A percentile compares a stretch with the other conserved stretches of the same genome.
Conservation (phyloP, 2,113 vertebrate genomes). For the Eidolon helvum region DNA sequence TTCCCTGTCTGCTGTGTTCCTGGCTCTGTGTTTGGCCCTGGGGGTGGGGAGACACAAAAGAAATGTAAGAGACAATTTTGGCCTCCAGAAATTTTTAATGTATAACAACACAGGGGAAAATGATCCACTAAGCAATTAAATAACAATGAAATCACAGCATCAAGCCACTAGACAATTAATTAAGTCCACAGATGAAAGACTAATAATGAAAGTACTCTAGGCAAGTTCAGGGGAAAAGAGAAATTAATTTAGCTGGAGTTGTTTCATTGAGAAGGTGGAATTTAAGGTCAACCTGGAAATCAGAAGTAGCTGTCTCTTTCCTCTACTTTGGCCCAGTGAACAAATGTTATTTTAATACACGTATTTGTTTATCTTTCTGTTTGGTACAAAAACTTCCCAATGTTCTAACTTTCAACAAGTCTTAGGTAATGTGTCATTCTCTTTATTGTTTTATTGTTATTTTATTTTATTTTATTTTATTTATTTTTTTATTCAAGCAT, state of each 20-base stretch:
- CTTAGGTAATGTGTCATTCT: slow-evolving; percentile 38
- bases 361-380: slow-evolving; percentile 57
- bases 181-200: slow-evolving; percentile 31
- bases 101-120: background rate
- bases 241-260: slow-evolving; percentile 13
- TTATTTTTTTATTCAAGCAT: slow-evolving; percentile 35
- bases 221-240: slow-evolving; percentile 32
- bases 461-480: background rate
- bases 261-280: slow-evolving; percentile 2
- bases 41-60: background rate
- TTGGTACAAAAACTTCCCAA: slow-evolving; percentile 47
- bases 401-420: slow-evolving; percentile 49
- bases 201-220: background rate
- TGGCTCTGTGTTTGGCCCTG: background rate
- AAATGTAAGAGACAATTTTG: background rate
- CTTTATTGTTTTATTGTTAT: slow-evolving; percentile 21
- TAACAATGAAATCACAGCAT: slow-evolving; percentile 34
- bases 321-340: background rate
- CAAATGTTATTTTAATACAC: slow-evolving; percentile 31
- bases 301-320: background rate
- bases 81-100: background rate
- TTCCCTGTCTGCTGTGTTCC: background rate
- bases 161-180: slow-evolving; percentile 32
- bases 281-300: slow-evolving; percentile 37
- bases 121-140: slow-evolving; percentile 23